Conservation (phyloP, 2,113 vertebrate species). For the Hippocampus zosterae region DNA sequence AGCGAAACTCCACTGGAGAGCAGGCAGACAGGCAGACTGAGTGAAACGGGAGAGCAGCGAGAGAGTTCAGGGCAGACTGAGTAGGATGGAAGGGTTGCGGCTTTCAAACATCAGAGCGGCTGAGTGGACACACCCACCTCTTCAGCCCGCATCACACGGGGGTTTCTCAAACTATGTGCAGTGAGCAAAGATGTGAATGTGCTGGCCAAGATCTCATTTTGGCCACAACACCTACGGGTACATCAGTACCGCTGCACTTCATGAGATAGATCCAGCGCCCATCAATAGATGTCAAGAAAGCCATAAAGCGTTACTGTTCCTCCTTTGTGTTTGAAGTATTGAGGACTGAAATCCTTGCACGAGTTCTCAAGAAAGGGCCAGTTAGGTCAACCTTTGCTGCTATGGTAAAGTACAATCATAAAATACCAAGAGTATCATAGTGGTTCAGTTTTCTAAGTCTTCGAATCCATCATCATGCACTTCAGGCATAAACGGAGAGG, state of each 20-base stretch:
- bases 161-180: slow-evolving; percentile 35
- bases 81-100: slow-evolving; percentile 54
- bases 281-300: neutral
- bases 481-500: neutral
- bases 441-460: neutral
- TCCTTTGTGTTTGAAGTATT: neutral
- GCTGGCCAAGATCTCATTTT: slow-evolving; percentile 18
- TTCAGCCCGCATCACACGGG: slow-evolving; percentile 39
- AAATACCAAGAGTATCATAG: neutral
- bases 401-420: no score
- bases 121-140: slow-evolving; percentile 63
- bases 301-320: neutral
- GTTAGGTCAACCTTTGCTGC: neutral
- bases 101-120: slow-evolving; percentile 52
- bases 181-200: slow-evolving; percentile 13
- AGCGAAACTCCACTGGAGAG: slow-evolving; percentile 43
- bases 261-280: neutral
- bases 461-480: neutral
- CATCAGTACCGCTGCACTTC: neutral
- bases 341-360: neutral
- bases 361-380: neutral
- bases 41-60: slow-evolving; percentile 51
- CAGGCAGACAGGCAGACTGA: slow-evolving; percentile 53
- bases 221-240: neutral
- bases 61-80: slow-evolving; percentile 59